A percentile compares a stretch with the other conserved stretches of the same genome.
Conservation (phyloP, 2,888 invertebrate species). For the Nephrotoma appendiculata region DNA sequence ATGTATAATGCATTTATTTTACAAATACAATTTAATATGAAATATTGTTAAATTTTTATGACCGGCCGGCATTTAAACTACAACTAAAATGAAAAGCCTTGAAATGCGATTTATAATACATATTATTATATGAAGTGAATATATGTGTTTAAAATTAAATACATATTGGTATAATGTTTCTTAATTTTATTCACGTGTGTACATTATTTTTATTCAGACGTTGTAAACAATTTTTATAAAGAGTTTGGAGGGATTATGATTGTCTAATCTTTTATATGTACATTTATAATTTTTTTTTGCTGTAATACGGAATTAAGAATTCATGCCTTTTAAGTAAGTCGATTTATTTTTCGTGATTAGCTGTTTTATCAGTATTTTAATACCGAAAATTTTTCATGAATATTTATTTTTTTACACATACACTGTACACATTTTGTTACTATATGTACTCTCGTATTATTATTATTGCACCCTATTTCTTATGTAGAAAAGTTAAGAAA, state of each 20-base stretch:
- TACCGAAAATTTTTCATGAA: background rate
- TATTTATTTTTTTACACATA: background rate
- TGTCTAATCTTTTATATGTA: background rate
- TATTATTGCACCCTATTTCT: background rate
- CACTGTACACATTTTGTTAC: background rate
- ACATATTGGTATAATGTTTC: background rate
- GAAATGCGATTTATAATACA: background rate
- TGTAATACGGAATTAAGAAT: too few species aligned
- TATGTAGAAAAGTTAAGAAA: background rate
- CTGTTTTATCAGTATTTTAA: background rate
- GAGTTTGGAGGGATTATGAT: background rate
- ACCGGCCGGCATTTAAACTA: constrained; percentile 1
- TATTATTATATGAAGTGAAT: background rate
- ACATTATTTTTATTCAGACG: background rate
- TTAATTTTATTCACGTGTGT: background rate
- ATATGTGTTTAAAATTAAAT: background rate
- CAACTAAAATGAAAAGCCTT: background rate
- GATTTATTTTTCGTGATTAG: too few species aligned
- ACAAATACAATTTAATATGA: background rate
- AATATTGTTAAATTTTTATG: background rate
- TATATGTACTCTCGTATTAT: background rate
- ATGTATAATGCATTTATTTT: background rate
- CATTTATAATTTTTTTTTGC: too few species aligned
- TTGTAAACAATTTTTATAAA: background rate
- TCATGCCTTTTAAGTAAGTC: too few species aligned